Evolutionary conservation across 2,797 vertebrate species (phyloP).

Genomic region (Coregonus suidteri): DNA sequence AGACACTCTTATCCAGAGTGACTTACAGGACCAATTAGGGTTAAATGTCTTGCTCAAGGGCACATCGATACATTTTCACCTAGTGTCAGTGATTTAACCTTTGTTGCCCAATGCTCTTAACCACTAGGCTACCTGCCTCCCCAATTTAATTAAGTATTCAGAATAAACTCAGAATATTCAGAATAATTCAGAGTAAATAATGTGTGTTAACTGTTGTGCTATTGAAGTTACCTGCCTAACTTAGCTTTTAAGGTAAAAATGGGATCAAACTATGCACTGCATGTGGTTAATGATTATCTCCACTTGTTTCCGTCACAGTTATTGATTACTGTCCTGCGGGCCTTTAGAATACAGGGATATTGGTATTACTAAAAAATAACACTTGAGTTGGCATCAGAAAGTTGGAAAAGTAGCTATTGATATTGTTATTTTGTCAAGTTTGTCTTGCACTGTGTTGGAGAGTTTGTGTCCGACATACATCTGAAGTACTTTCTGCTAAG

Average conservation of each 20-base stretch:
- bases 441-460: neutral
- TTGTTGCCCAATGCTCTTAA: too few species aligned
- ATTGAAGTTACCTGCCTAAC: neutral
- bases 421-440: neutral
- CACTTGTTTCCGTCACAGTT: neutral
- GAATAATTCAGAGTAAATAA: neutral
- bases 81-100: too few species aligned
- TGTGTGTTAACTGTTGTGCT: neutral
- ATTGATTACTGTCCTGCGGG: neutral
- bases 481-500: neutral
- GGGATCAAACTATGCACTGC: neutral
- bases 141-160: too few species aligned
- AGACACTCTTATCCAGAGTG: too few species aligned
- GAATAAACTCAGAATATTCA: neutral
- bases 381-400: neutral
- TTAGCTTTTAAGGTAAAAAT: slow-evolving; percentile 3
- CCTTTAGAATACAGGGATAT: neutral
- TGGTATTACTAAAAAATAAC: neutral
- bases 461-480: neutral
- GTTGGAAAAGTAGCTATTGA: neutral
- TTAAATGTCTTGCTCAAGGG: too few species aligned
- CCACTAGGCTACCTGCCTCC: too few species aligned
- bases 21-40: too few species aligned
- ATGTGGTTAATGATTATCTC: slow-evolving; percentile 1
- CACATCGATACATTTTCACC: too few species aligned